Evolutionary conservation across 2,888 invertebrate genomes (phyloP).

Genomic region (Acanthosepion pharaonis): DNA sequence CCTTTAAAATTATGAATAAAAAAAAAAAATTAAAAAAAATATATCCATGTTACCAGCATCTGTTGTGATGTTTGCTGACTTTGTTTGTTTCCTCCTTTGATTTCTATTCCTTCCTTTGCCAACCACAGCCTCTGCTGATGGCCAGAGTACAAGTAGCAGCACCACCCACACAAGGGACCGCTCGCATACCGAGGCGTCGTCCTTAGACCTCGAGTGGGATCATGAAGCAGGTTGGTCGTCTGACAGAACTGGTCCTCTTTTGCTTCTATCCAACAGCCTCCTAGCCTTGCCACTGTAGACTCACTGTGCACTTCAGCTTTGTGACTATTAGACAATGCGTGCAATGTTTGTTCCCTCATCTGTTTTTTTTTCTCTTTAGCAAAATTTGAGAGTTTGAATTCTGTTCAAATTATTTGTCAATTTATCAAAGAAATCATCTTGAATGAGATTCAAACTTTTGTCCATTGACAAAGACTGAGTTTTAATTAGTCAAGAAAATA

Average conservation of each 20-base stretch:
- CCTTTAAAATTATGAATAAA: no score
- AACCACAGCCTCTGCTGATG: slow-evolving; percentile 62
- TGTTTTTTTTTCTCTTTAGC: neutral
- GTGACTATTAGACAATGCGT: neutral
- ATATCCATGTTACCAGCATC: no score
- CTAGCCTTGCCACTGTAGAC: slow-evolving; percentile 24
- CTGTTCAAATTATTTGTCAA: neutral
- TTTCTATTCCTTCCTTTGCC: slow-evolving; percentile 12
- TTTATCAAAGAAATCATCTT: neutral
- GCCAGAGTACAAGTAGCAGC: slow-evolving; percentile 67
- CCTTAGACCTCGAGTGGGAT: slow-evolving; percentile 74
- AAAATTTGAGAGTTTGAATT: neutral
- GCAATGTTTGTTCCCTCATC: neutral
- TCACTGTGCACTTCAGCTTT: neutral
- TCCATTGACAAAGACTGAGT: neutral
- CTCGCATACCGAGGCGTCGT: slow-evolving; percentile 72
- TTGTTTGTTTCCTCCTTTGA: no score
- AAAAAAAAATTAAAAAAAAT: no score
- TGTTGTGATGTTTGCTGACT: no score
- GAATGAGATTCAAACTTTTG: neutral
- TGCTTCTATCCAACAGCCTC: neutral
- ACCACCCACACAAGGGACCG: slow-evolving; percentile 64
- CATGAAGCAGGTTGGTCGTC: slow-evolving; percentile 71
- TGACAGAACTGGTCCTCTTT: slow-evolving; percentile 35
- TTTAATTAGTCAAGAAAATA: neutral